Percentiles rank a stretch among this genome's conserved stretches.
Conservation (phyloP, 92 coral and sea anemone genomes). For the Porites cylindrica region DNA sequence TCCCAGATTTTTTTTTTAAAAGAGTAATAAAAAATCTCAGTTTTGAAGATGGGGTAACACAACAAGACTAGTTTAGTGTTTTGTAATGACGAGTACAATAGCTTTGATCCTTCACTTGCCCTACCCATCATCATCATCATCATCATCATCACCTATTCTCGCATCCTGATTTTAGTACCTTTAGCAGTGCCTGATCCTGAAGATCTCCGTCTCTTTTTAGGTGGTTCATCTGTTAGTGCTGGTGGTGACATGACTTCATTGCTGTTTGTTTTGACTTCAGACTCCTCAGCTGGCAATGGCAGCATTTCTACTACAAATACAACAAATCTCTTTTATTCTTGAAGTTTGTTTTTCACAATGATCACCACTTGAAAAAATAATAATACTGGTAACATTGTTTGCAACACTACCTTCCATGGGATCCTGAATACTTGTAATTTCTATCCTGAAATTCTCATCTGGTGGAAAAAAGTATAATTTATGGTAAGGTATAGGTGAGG, state of each 20-base stretch:
- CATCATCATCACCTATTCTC: too few species aligned
- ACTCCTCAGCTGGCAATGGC: constrained; percentile 27
- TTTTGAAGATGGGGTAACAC: too few species aligned
- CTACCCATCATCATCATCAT: too few species aligned
- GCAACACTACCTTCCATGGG: neutral
- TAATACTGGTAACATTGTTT: neutral
- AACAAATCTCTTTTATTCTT: too few species aligned
- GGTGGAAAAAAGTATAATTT: neutral
- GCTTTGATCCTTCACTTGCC: too few species aligned
- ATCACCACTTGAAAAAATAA: neutral
- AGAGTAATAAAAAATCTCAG: too few species aligned
- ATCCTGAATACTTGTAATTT: constrained; percentile 22
- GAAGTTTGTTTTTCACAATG: too few species aligned
- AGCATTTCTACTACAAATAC: neutral
- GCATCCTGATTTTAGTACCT: constrained; percentile 23
- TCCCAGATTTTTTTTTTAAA: too few species aligned
- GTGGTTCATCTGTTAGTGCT: constrained; percentile 45
- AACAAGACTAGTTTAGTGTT: too few species aligned
- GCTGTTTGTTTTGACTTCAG: constrained; percentile 20
- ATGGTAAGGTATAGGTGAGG: neutral
- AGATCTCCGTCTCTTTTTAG: constrained; percentile 72
- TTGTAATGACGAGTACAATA: too few species aligned
- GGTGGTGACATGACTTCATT: constrained; percentile 1
- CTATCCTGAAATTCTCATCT: constrained; percentile 32
- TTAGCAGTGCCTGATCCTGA: constrained; percentile 55